These are phyloP conservation scores for Catajapyx aquilonaris DNA, from an alignment of 1,140 invertebrate genomes.

Conservation along the genomic window DNA sequence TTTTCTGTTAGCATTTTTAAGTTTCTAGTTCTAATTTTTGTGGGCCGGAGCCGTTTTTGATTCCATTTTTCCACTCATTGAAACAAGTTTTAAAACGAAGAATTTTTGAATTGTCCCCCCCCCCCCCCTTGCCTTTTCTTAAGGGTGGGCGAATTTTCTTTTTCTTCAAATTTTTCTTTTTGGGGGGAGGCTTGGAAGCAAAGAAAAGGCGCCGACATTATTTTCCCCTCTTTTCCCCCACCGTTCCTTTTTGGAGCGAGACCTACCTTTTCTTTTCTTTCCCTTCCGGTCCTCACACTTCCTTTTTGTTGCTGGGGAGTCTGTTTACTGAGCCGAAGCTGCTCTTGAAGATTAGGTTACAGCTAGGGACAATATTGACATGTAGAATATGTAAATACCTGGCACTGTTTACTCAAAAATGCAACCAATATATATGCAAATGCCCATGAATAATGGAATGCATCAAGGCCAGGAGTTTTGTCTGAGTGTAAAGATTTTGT, in stretches of 20 bases:
- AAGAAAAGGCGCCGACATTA: neutral
- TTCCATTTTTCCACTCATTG: no score
- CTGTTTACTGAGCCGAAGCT: slow-evolving; percentile 10
- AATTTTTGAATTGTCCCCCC: no score
- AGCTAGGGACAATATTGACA: slow-evolving; percentile 16
- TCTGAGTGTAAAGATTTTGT: no score
- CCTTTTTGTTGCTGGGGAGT: neutral
- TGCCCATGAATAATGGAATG: slow-evolving; percentile 16
- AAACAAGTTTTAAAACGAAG: no score
- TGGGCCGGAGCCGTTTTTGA: no score
- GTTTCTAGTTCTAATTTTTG: no score
- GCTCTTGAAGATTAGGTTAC: slow-evolving; percentile 14
- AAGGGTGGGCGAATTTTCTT: neutral
- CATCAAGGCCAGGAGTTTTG: slow-evolving; percentile 11
- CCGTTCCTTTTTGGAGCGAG: neutral
- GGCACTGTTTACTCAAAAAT: slow-evolving; percentile 17
- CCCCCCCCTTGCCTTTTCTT: neutral
- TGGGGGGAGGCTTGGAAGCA: neutral
- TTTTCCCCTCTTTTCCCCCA: neutral
- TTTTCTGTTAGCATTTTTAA: no score
- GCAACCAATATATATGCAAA: slow-evolving; percentile 17
- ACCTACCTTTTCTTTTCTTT: neutral
- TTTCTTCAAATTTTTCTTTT: no score
- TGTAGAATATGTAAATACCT: slow-evolving; percentile 16
- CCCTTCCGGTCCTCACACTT: neutral